phyloP scores from a whole-genome alignment of 64 coral and sea anemone genomes.

The Hydrozoanthus tunicans region DNA sequence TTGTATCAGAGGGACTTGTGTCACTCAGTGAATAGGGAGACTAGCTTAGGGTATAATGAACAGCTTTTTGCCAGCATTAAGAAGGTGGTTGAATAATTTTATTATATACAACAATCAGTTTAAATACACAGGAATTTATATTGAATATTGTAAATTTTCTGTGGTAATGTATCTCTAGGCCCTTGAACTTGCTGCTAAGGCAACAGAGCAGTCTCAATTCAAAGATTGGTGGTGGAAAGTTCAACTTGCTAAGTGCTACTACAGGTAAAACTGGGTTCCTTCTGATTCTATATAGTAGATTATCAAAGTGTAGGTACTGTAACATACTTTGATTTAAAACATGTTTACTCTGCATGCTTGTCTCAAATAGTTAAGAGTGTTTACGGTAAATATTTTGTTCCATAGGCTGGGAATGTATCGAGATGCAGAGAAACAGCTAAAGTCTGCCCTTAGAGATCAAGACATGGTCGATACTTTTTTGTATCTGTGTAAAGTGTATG shows the following conservation, averaged over 20 bases:
- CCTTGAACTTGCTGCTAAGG: constrained; percentile 92
- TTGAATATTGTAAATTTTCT: too few species aligned
- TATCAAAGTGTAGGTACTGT: neutral
- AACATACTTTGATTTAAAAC: neutral
- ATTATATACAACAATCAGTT: neutral
- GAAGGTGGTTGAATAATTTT: too few species aligned
- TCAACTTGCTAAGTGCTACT: constrained; percentile 96
- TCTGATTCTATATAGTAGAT: too few species aligned
- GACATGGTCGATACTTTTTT: constrained; percentile 90
- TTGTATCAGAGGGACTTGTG: too few species aligned
- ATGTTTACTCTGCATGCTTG: too few species aligned
- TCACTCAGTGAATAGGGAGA: too few species aligned
- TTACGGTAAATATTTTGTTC: neutral
- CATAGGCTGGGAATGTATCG: constrained; percentile 95
- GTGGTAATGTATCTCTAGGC: constrained; percentile 49
- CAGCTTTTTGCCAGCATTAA: too few species aligned
- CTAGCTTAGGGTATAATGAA: too few species aligned
- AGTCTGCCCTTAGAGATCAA: constrained; percentile 89
- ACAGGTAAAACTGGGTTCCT: constrained; percentile 53
- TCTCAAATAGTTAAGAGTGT: too few species aligned
- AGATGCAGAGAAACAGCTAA: constrained; percentile 96
- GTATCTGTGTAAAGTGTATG: constrained; percentile 97
- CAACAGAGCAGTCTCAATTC: constrained; percentile 94
- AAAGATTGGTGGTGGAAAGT: constrained; percentile 99
- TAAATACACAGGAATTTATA: neutral